Evolutionary conservation across 2,888 invertebrate species (phyloP).

Genomic region (Amaurobius ferox): DNA sequence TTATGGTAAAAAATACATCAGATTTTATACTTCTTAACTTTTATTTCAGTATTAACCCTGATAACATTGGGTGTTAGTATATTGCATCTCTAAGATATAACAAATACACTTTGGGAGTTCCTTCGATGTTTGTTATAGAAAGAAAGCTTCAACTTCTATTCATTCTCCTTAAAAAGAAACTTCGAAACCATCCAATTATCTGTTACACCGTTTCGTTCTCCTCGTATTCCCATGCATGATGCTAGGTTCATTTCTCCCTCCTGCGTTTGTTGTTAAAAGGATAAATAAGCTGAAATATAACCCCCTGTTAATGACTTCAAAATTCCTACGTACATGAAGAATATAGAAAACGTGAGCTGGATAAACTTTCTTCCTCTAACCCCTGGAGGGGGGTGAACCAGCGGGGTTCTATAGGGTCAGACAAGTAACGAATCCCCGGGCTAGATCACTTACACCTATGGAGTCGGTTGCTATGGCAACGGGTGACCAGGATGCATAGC

Average conservation of each 20-base stretch:
- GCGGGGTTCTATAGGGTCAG: slow-evolving; percentile 47
- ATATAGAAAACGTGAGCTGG: slow-evolving; percentile 5
- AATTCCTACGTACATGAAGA: background rate
- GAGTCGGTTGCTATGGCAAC: slow-evolving; percentile 64
- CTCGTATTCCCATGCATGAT: too few relatives aligned
- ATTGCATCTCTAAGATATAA: too few relatives aligned
- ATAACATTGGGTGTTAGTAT: too few relatives aligned
- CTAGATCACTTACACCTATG: slow-evolving; percentile 38
- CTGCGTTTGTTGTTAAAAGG: background rate
- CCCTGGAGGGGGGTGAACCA: slow-evolving; percentile 2
- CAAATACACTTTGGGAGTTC: too few relatives aligned
- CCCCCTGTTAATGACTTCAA: background rate
- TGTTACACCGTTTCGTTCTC: too few relatives aligned
- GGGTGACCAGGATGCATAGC: slow-evolving; percentile 62
- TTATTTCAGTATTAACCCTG: too few relatives aligned
- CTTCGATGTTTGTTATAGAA: too few relatives aligned
- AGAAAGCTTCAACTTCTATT: too few relatives aligned
- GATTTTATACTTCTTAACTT: too few relatives aligned
- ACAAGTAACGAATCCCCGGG: slow-evolving; percentile 65
- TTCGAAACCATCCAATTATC: too few relatives aligned
- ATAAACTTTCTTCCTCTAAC: background rate
- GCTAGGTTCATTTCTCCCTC: background rate
- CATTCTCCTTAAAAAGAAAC: too few relatives aligned
- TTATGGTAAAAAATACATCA: too few relatives aligned
- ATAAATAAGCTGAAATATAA: slow-evolving; percentile 2